Evolutionary conservation across 2,888 invertebrate genomes (phyloP), one percentile per base, ranked within the genome.

Genomic region (Cataglyphis altisquamis): DNA sequence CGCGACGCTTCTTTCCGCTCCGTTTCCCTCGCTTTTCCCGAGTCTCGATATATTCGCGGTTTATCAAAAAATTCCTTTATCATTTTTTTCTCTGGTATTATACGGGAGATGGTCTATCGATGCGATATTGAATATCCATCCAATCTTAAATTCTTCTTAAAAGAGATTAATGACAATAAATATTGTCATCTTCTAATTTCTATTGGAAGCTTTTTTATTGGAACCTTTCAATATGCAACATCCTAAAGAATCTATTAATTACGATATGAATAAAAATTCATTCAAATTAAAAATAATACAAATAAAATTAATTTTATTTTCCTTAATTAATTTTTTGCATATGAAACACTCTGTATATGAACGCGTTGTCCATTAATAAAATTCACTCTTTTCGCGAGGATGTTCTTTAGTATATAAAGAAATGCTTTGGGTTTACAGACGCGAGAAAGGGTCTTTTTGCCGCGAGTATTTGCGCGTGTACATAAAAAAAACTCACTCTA

Each of bases 321-420:
- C 21, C 39, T 57, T 57, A 12, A 25, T 10, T 60, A n/a, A 5
- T 36, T 57, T 39, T 18, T 72, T 6, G 25, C 15, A 39, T n/a
- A 55, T 36, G 32, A 74, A 21, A 15, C 18, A 29, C 1, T 1
- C 73, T 21, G 10, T 55, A 77, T 82, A 82, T 80, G 84, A 86
- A 82, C 80, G 77, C 74, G 80, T 84, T 82, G 83, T 86, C 83
- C 87, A 90, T 90, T 90, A 90, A 88, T 86, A 88, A 72, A 87
- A 48, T 66, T 77, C 32, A 74, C 80, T 78, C 57, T 77, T 62
- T 82, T 18, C 25, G 25, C 48, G 57, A 12, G 68, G 32, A 64
- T 68, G 25, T 62, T 83, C 83, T 83, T 83, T 83, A 86, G 86
- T 78, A 87, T 25, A 25, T 25, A 82, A 82, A 81, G 84, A 84